phyloP scores from a whole-genome alignment of 2,888 invertebrate species.

The Trilocha varians region DNA sequence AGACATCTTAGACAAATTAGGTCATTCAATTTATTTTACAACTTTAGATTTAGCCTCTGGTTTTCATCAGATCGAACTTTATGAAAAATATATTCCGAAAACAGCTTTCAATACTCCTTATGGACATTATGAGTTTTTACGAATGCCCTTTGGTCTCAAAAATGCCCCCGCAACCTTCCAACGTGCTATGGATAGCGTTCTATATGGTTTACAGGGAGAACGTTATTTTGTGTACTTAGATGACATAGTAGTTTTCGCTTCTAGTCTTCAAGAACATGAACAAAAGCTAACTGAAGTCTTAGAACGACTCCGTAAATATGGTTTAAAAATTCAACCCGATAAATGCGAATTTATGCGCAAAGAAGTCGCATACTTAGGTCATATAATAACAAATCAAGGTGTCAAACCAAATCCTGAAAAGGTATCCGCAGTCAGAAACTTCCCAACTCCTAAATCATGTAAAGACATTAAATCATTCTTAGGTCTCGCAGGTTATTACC shows the following conservation, averaged over 20 bases:
- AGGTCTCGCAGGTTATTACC: constrained; percentile 7
- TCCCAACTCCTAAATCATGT: constrained; percentile 8
- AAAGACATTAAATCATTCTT: constrained; percentile 7
- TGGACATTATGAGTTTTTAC: constrained; percentile 19
- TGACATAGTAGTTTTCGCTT: constrained; percentile 27
- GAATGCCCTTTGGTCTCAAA: constrained; percentile 21
- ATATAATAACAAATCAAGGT: constrained; percentile 11
- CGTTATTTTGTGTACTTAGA: constrained; percentile 32
- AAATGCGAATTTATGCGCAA: constrained; percentile 18
- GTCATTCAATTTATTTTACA: constrained; percentile 18
- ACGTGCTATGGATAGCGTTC: constrained; percentile 32
- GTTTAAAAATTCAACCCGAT: constrained; percentile 18
- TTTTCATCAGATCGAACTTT: constrained; percentile 19
- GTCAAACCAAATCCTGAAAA: constrained; percentile 12
- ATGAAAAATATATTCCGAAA: constrained; percentile 13
- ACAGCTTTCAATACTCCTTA: constrained; percentile 18
- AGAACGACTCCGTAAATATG: constrained; percentile 13
- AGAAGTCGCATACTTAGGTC: constrained; percentile 16
- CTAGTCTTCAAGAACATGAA: constrained; percentile 17
- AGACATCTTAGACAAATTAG: constrained; percentile 13
- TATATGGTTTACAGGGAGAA: constrained; percentile 26
- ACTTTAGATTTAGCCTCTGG: constrained; percentile 22
- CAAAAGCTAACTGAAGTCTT: constrained; percentile 16
- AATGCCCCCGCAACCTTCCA: constrained; percentile 40
- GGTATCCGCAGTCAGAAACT: constrained; percentile 9